These are phyloP conservation scores for Apodemia zela DNA, from an alignment of 2,888 invertebrate species.

Conservation along the genomic window DNA sequence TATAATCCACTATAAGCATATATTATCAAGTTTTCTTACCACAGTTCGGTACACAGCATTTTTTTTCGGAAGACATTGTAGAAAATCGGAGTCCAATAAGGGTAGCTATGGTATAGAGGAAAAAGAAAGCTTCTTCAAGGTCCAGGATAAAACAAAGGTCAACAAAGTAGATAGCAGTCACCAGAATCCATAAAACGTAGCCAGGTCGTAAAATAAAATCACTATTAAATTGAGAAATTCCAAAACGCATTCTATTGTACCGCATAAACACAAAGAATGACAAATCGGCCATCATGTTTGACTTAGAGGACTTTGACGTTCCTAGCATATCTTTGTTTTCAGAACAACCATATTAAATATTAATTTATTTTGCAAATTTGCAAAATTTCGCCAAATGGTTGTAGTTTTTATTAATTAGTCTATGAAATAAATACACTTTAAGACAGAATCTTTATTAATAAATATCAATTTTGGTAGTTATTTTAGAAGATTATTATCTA, in stretches of 20 bases:
- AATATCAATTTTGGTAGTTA: no score
- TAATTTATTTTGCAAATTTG: no score
- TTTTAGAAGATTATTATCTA: no score
- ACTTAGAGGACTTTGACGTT: no score
- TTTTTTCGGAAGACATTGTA: neutral
- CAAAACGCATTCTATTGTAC: neutral
- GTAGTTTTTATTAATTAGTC: no score
- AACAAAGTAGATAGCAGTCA: neutral
- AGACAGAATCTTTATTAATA: no score
- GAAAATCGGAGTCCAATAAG: neutral
- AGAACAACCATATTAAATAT: no score
- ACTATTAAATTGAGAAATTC: neutral
- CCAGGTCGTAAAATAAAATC: slow-evolving; percentile 20
- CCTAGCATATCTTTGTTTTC: no score
- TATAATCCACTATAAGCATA: no score
- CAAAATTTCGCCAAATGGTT: no score
- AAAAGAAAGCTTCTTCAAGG: neutral
- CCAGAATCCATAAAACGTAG: slow-evolving; percentile 16
- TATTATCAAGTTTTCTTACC: neutral
- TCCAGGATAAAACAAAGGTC: neutral
- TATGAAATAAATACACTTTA: no score
- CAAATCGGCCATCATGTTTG: neutral
- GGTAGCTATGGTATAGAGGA: neutral
- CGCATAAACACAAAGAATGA: neutral
- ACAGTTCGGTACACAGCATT: neutral